Evolutionary conservation across 2,888 invertebrate species (phyloP).

Genomic region (Machimus rusticus): DNA sequence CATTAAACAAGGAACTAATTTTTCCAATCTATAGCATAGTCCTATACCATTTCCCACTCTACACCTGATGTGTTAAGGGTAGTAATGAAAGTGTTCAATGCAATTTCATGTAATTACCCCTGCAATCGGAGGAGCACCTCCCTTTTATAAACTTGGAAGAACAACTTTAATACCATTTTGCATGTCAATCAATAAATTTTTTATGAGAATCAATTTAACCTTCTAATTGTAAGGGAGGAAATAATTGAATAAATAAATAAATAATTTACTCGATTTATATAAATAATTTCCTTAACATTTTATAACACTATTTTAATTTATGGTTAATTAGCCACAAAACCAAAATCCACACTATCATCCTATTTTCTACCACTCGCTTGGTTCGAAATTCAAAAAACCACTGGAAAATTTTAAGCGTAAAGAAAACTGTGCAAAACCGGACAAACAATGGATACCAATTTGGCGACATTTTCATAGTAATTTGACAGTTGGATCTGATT

Average conservation of each 20-base stretch:
- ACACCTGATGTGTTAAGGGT: not conserved
- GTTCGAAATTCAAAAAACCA: too few relatives aligned
- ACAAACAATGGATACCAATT: not conserved
- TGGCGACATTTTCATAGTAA: not conserved
- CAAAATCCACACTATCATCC: too few relatives aligned
- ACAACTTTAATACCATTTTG: not conserved
- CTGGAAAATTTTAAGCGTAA: not conserved
- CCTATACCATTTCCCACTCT: too few relatives aligned
- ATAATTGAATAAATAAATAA: too few relatives aligned
- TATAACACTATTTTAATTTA: too few relatives aligned
- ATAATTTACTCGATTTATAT: too few relatives aligned
- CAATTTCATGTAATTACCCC: not conserved
- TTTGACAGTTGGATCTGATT: not conserved
- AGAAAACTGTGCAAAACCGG: not conserved
- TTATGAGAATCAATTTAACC: not conserved
- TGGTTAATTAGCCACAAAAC: too few relatives aligned
- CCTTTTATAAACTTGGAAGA: not conserved
- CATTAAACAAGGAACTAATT: not conserved
- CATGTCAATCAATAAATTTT: not conserved
- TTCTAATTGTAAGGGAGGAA: not conserved
- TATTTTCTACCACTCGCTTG: too few relatives aligned
- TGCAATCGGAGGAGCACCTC: too few relatives aligned
- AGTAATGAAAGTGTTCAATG: not conserved
- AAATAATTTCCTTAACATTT: too few relatives aligned
- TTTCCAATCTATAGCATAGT: too few relatives aligned